phyloP scores from a whole-genome alignment of 2,113 vertebrate genomes.

The Columba janthina region DNA sequence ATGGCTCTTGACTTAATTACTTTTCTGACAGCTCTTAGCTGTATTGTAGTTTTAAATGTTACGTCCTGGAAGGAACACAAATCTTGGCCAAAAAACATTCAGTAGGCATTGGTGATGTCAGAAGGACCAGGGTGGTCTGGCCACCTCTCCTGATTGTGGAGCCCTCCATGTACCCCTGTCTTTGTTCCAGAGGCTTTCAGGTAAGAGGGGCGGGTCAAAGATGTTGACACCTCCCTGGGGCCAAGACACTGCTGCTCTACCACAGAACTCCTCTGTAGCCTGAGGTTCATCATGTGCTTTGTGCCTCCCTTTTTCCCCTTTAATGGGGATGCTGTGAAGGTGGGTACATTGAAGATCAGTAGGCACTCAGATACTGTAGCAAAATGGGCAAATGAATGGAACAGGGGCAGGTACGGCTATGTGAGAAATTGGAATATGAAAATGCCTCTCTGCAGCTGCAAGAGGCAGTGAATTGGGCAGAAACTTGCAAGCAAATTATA shows the following conservation, averaged over 20 bases:
- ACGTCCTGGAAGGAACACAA: not conserved
- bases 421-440: not conserved
- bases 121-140: not conserved
- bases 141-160: not conserved
- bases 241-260: not conserved
- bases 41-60: not conserved
- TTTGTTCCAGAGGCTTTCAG: not conserved
- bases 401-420: not conserved
- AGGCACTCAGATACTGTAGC: not conserved
- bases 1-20: not conserved
- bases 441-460: not conserved
- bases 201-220: not conserved
- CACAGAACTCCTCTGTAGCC: not conserved
- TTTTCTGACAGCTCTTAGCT: not conserved
- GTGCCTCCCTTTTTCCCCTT: not conserved
- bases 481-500: not conserved
- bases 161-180: fast-evolving
- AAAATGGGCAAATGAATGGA: not conserved
- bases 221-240: too few species aligned
- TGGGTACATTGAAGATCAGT: not conserved
- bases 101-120: not conserved
- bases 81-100: not conserved
- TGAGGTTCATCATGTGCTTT: not conserved
- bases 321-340: not conserved
- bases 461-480: not conserved